Conservation (phyloP, 2,797 vertebrate species). For the Karalla daura region DNA sequence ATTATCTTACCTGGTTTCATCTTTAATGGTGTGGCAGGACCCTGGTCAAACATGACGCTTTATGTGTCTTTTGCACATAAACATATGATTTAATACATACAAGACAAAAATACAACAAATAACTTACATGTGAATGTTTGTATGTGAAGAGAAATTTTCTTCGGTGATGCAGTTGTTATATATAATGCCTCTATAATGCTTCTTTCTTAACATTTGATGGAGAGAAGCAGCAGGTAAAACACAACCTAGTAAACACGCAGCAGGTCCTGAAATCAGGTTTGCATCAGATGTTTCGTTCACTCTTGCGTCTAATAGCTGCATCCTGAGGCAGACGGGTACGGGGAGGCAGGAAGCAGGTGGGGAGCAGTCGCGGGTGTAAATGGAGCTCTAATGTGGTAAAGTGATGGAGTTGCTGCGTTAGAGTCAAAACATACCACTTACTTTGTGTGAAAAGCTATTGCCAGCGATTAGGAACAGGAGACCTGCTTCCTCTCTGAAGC, state of each 20-base stretch:
- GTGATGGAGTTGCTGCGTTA: constrained; percentile 32
- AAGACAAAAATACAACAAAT: no score
- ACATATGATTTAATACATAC: no score
- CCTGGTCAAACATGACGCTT: no score
- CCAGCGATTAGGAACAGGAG: neutral
- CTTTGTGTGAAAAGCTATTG: constrained; percentile 40
- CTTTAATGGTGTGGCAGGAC: no score
- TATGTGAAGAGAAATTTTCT: no score
- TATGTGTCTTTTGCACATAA: no score
- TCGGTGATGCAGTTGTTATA: no score
- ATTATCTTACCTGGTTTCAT: no score
- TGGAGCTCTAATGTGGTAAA: constrained; percentile 56
- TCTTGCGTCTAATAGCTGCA: constrained; percentile 22
- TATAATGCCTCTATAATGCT: no score
- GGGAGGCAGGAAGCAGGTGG: constrained; percentile 27
- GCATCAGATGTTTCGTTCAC: neutral
- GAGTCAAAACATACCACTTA: constrained; percentile 30
- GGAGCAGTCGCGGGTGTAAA: constrained; percentile 43
- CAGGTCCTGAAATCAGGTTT: neutral
- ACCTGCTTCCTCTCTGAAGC: constrained; percentile 18
- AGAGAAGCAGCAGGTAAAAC: neutral
- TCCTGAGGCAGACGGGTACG: neutral
- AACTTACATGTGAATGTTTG: no score
- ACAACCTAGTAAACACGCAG: neutral
- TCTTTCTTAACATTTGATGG: neutral